Evolutionary conservation across 2,888 invertebrate species (phyloP), one percentile per base, ranked within the genome.

Genomic region (Tetranychus truncatus): DNA sequence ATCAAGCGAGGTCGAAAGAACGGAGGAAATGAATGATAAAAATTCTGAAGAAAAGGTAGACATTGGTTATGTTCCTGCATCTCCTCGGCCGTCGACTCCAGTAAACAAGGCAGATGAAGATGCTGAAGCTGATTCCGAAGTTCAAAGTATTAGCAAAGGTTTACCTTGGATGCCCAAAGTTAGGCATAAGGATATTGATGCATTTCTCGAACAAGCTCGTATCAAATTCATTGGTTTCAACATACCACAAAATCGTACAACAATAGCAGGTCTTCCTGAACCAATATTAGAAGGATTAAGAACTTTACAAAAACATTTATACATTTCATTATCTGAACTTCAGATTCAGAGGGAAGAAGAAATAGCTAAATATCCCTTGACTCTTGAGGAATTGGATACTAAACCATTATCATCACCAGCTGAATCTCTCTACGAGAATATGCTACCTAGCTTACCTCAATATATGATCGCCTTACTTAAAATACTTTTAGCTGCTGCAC

Each of bases 91-190:
- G 69, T 66, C 67, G 15, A 45, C 45, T 44, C 76, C 76, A n/a
- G 46, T 67, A 20, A 55, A 67, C 45, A 65, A 73, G 45, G 11
- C 20, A 20, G 44, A 73, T 66, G 34, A 66, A 20, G 65, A 73
- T 73, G 55, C 21, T 24, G 15, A 20, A 20, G 18, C 15, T 11
- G 20, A 74, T 69, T 24, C 44, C 18, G 44, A 74, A 45, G 20
- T 67, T 44, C 34, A 18, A 20, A 66, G 15, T 9, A 20, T 76
- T 75, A 78, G 81, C 78, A 81, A 82, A 84, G 88, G 91, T 76
- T 86, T 97, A 78, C 96, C 96, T 0, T 97, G 96, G 96, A 88
- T 90, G 79, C 95, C 96, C 0, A 97, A 97, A 87, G 95, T 95
- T 18, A 87, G 94, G 9, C 91, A 91, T 81, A 91, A 90, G 83